These are phyloP conservation scores for Cryptus armator DNA, from an alignment of 2,888 invertebrate species.

Conservation along the genomic window DNA sequence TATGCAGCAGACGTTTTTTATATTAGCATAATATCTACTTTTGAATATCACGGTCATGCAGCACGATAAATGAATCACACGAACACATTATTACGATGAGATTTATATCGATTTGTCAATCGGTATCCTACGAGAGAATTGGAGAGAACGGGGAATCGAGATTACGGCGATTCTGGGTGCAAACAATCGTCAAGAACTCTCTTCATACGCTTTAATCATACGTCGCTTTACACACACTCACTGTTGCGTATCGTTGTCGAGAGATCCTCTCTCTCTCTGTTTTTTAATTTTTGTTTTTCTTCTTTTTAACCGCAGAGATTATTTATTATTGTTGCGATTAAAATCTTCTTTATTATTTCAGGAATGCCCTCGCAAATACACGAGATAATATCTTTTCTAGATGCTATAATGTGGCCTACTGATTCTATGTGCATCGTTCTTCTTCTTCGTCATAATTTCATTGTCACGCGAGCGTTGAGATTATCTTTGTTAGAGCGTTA, in stretches of 20 bases:
- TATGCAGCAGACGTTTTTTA: conserved; percentile 13
- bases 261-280: conserved; percentile 55
- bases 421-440: conserved; percentile 50
- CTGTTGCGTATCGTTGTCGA: conserved; percentile 64
- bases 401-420: conserved; percentile 43
- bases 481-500: conserved; percentile 45
- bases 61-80: conserved; percentile 20
- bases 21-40: conserved; percentile 3
- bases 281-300: conserved; percentile 1
- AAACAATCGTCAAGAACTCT: conserved; percentile 21
- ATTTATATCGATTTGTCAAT: background rate
- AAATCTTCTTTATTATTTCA: conserved; percentile 69
- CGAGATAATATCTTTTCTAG: conserved; percentile 28
- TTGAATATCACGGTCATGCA: conserved; percentile 29
- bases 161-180: conserved; percentile 1
- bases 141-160: conserved; percentile 2
- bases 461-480: conserved; percentile 57
- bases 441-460: conserved; percentile 51
- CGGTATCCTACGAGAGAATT: conserved; percentile 2
- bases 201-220: conserved; percentile 45
- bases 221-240: conserved; percentile 56
- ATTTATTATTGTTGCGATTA: conserved; percentile 62
- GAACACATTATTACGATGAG: background rate
- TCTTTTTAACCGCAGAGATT: conserved; percentile 57
- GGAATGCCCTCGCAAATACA: conserved; percentile 69